phyloP scores from a whole-genome alignment of 2,113 vertebrate species.

The human region GRCh38 chr2:163702001-163702500 shows the following conservation, averaged over 20 bases:
- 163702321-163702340: conserved; percentile 20
- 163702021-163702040: neutral
- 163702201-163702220: neutral
- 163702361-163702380: conserved; percentile 42
- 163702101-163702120: neutral
- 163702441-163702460: conserved; percentile 1
- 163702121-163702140: neutral
- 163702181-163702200: neutral
- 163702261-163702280: neutral
- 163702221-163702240: neutral
- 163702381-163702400: conserved; percentile 59
- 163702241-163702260: neutral
- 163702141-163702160: neutral
- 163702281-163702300: neutral
- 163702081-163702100: neutral
- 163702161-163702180: neutral
- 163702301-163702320: neutral
- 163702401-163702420: conserved; percentile 45
- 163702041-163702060: neutral
- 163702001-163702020: neutral
- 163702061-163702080: neutral
- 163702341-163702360: conserved; percentile 22
- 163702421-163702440: conserved; percentile 42
- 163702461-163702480: conserved; percentile 6
- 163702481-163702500: neutral